Evolutionary conservation across 2,888 invertebrate species (phyloP).

Genomic region (Agrochola circellaris): DNA sequence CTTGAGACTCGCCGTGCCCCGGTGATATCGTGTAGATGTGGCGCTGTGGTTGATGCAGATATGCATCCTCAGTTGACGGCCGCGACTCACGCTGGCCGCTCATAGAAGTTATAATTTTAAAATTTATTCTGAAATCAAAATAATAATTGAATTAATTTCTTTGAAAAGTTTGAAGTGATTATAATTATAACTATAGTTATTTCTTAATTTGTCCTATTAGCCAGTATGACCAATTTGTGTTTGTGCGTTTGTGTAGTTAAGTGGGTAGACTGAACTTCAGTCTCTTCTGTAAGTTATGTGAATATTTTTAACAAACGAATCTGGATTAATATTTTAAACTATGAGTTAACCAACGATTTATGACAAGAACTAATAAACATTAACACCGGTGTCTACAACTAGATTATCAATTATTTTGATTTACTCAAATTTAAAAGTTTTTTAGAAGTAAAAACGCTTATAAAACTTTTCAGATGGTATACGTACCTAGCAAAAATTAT

Average conservation of each 20-base stretch:
- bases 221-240: constrained; percentile 3
- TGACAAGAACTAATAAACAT: background rate
- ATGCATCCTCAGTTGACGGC: constrained; percentile 83
- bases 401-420: too few species aligned
- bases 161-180: constrained; percentile 23
- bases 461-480: too few species aligned
- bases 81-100: constrained; percentile 77
- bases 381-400: too few species aligned
- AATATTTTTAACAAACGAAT: background rate
- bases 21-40: constrained; percentile 71
- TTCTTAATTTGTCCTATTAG: background rate
- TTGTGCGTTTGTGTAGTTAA: constrained; percentile 16
- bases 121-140: constrained; percentile 20
- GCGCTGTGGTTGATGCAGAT: constrained; percentile 71
- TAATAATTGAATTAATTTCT: background rate
- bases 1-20: constrained; percentile 75
- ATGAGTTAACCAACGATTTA: background rate
- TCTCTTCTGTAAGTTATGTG: constrained; percentile 22
- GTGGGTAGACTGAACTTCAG: constrained; percentile 20
- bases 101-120: constrained; percentile 64
- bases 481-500: background rate
- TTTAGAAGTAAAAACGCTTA: background rate
- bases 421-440: too few species aligned
- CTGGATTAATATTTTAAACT: background rate
- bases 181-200: background rate